Conservation (phyloP, 1,140 invertebrate species). For the Dufourea novaeangliae region DNA sequence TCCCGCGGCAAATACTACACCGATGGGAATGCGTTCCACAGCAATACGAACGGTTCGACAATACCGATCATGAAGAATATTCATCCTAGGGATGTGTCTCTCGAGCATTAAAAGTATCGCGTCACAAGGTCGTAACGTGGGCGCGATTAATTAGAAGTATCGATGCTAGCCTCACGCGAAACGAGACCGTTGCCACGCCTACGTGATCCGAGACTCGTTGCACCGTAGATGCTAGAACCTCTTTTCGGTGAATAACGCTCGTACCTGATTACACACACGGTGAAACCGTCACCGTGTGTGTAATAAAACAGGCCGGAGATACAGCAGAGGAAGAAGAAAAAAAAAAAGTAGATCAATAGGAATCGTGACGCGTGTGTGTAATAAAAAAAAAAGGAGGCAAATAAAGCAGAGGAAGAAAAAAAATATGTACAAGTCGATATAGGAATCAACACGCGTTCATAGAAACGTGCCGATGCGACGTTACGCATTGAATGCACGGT, state of each 20-base stretch:
- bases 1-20: not conserved
- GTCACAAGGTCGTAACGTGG: not conserved
- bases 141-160: slow-evolving; percentile 35
- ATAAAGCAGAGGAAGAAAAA: too few species aligned
- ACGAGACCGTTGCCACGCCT: slow-evolving; percentile 1
- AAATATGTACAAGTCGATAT: too few species aligned
- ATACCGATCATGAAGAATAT: not conserved
- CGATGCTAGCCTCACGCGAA: not conserved
- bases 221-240: not conserved
- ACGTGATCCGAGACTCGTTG: slow-evolving; percentile 33
- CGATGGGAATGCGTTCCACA: not conserved
- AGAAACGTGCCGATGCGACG: slow-evolving; percentile 18
- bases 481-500: not conserved
- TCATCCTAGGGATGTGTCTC: not conserved
- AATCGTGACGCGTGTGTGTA: too few species aligned
- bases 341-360: not conserved
- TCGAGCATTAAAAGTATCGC: not conserved
- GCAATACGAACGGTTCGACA: not conserved
- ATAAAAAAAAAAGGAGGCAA: too few species aligned
- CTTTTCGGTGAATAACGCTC: slow-evolving; percentile 17
- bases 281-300: too few species aligned
- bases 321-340: not conserved
- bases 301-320: not conserved
- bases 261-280: too few species aligned
- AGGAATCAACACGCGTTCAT: too few species aligned